Percentiles rank a stretch among this genome's conserved stretches.
Evolutionary conservation across 92 coral and sea anemone species (phyloP).

Genomic region (Desmophyllum pertusum): DNA sequence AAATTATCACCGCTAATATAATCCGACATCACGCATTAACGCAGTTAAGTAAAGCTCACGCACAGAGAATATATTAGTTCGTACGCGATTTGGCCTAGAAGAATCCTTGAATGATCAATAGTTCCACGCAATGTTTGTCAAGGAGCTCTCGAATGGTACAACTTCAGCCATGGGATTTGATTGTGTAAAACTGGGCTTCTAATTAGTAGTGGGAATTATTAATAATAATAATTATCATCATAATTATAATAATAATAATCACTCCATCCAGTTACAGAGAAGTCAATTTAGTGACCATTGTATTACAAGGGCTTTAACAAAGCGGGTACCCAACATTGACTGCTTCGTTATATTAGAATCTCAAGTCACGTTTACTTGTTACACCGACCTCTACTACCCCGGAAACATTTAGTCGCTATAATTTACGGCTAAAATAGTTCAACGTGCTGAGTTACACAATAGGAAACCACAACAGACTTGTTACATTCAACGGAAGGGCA

Average conservation of each 20-base stretch:
- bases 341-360: background rate
- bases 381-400: constrained; percentile 12
- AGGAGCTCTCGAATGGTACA: constrained; percentile 16
- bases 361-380: constrained; percentile 24
- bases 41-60: constrained; percentile 33
- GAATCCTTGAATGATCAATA: constrained; percentile 18
- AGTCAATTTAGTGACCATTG: background rate
- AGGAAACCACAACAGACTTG: constrained; percentile 25
- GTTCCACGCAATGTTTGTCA: background rate
- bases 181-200: background rate
- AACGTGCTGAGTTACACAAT: constrained; percentile 10
- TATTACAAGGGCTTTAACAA: background rate
- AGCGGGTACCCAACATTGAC: background rate
- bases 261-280: background rate
- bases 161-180: constrained; percentile 4
- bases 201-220: background rate
- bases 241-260: constrained; percentile 5
- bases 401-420: constrained; percentile 27
- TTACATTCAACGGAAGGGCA: constrained; percentile 6
- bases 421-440: constrained; percentile 12
- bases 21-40: constrained; percentile 17
- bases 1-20: constrained; percentile 15
- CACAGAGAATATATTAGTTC: constrained; percentile 21
- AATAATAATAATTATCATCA: background rate
- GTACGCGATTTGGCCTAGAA: constrained; percentile 3